These are phyloP conservation scores for Motacilla tschutschensis DNA, from an alignment of 2,113 vertebrate species.

Conservation along the genomic window DNA sequence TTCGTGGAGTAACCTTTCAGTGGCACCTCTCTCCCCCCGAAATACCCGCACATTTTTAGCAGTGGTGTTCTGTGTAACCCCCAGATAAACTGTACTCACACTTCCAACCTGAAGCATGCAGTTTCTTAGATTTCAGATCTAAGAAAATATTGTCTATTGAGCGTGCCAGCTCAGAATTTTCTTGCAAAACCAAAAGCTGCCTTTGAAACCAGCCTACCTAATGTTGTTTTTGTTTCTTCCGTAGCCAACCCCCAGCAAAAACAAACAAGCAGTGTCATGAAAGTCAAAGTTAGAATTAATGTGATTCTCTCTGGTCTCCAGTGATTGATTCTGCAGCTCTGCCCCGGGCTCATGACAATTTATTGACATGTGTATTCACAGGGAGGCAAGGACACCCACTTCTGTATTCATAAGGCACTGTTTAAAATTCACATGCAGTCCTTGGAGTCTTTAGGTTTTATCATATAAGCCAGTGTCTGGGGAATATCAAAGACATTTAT, in stretches of 20 bases:
- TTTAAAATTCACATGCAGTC: constrained; percentile 14
- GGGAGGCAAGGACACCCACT: background rate
- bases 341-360: background rate
- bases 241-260: constrained; percentile 18
- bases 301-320: background rate
- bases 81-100: background rate
- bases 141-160: background rate
- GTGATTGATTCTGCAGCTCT: constrained; percentile 14
- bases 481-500: background rate
- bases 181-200: constrained; percentile 6
- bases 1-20: background rate
- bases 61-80: background rate
- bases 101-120: background rate
- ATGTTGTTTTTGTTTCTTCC: background rate
- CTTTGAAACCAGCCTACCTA: constrained; percentile 10
- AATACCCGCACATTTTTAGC: background rate
- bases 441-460: background rate
- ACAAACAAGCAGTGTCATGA: constrained; percentile 20
- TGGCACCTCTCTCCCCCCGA: background rate
- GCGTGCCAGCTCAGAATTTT: background rate
- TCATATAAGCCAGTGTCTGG: background rate
- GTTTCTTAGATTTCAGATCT: constrained; percentile 23
- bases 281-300: constrained; percentile 35
- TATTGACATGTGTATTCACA: background rate
- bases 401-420: background rate